A percentile compares a stretch with the other conserved stretches of the same genome.
These are phyloP conservation scores for Listrodromus nycthemerus DNA, from an alignment of 2,888 invertebrate genomes.

Conservation along the genomic window DNA sequence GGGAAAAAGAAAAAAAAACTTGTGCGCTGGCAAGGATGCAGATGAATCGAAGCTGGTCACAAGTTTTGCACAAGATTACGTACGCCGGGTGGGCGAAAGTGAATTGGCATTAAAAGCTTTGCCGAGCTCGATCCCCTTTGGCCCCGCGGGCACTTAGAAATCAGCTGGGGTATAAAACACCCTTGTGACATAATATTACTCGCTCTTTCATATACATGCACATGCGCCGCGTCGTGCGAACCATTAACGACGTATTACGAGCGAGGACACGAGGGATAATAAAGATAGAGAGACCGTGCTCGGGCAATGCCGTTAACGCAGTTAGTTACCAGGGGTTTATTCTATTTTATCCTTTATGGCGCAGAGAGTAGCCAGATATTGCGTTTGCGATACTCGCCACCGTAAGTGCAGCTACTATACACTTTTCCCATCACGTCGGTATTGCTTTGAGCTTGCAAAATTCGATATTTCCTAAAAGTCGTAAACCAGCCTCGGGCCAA, in stretches of 20 bases:
- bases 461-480: background rate
- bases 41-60: background rate
- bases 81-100: conserved; percentile 9
- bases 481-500: background rate
- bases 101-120: conserved; percentile 50
- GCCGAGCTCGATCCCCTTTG: conserved; percentile 34
- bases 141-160: conserved; percentile 26
- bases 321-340: conserved; percentile 61
- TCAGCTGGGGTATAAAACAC: conserved; percentile 2
- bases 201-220: background rate
- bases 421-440: background rate
- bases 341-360: conserved; percentile 64
- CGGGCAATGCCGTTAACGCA: conserved; percentile 53
- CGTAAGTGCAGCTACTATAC: background rate
- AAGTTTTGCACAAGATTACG: conserved; percentile 24
- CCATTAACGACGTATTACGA: conserved; percentile 1
- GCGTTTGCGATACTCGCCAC: conserved; percentile 28
- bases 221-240: conserved; percentile 1
- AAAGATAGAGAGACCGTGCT: background rate
- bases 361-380: conserved; percentile 54
- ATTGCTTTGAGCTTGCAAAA: background rate
- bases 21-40: conserved; percentile 39
- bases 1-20: conserved; percentile 65
- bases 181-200: background rate
- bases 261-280: background rate